Base-by-base conservation (phyloP, 1,140 invertebrate species). In the Uloborus diversus region DNA sequence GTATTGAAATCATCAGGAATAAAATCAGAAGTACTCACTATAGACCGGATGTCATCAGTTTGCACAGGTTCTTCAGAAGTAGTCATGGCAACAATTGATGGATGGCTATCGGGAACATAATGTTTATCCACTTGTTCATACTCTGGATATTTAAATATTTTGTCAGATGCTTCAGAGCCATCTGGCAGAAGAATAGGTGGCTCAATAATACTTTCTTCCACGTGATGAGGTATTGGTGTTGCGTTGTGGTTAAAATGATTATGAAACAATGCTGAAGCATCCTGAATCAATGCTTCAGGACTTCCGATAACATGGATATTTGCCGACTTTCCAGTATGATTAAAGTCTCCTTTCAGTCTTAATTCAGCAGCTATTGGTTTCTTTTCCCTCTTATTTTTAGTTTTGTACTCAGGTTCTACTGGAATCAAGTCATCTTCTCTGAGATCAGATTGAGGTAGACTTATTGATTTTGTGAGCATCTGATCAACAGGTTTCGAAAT, bases 71-170 rank as follows among this genome's bases (percentile, higher is more conserved):
- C 23, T 20, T 53, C n/a, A 17, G 49, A 20, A 53, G 49, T 20
- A 9, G 17, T 17, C 17, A 20, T 53, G 1, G 49, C 7, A 20
- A 17, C 17, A 17, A 3, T 53, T 14, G 49, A n/a, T 17, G 49
- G 7, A 20, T 14, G 9, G 20, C 25, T 20, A 23, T 65, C 73
- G 5, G 61, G 47, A 17, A 32, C 14, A 28, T 65, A 66, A 27
- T 76, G 61, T 56, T 79, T 79, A 47, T 79, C 76, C 17, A 79
- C 76, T 49, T 68, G 76, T 28, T 79, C 76, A 61, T 79, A 79
- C 28, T 79, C 76, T 13, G 76, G 76, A 69, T 79, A 79, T 32
- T 79, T 79, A 61, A 59, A 73, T 33, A 79, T 33, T 47, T 33
- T 57, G 17, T 69, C 59, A 25, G 49, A 13, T 17, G 33, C 13